Percentiles rank a stretch among this genome's conserved stretches.
These are phyloP conservation scores for Alcedo atthis DNA, from an alignment of 2,797 vertebrate species.

Conservation along the genomic window DNA sequence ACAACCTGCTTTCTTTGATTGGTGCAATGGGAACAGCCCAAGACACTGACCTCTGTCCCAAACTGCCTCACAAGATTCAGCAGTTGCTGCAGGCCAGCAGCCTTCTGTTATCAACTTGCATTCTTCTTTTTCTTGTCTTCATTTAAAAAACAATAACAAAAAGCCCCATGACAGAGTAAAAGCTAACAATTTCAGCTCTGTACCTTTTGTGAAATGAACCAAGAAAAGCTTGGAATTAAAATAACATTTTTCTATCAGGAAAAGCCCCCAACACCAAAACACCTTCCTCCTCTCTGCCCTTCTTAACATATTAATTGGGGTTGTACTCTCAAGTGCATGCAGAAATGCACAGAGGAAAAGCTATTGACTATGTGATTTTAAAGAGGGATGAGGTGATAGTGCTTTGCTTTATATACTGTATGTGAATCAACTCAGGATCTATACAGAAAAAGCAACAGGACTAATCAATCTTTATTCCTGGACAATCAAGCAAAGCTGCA, in stretches of 20 bases:
- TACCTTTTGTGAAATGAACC: neutral
- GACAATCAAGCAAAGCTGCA: conserved; percentile 52
- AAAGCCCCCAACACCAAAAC: neutral
- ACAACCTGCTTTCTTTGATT: neutral
- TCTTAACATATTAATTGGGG: neutral
- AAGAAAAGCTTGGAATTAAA: neutral
- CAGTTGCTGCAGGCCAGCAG: neutral
- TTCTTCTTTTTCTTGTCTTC: neutral
- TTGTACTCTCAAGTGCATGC: neutral
- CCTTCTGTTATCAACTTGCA: neutral
- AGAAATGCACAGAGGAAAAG: neutral
- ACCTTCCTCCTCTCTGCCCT: neutral
- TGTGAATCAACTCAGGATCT: conserved; percentile 3
- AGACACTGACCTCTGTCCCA: neutral
- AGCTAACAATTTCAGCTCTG: neutral
- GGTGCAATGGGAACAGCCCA: neutral
- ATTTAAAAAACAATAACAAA: neutral
- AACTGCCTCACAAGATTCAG: neutral
- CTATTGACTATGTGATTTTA: conserved; percentile 33
- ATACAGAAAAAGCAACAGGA: neutral
- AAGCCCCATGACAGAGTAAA: neutral
- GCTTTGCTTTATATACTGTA: neutral
- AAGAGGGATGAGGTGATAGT: conserved; percentile 16
- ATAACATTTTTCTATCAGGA: neutral
- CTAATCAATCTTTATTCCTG: conserved; percentile 71